Percentiles rank a stretch among this genome's conserved stretches.
These are phyloP conservation scores for Drosophila setosimentum DNA, from an alignment of 2,888 invertebrate species.

Conservation along the genomic window DNA sequence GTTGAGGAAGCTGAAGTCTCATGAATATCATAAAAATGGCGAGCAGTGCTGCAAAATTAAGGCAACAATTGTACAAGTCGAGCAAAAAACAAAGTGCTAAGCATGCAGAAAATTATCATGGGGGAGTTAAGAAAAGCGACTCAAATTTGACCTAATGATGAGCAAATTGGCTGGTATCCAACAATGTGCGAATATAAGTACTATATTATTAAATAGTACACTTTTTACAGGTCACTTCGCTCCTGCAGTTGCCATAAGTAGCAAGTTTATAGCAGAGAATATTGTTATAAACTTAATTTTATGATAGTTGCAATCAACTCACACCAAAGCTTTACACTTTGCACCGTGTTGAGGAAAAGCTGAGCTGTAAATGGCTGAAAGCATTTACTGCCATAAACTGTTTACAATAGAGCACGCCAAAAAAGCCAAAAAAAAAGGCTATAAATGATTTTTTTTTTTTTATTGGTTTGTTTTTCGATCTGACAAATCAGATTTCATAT, in stretches of 20 bases:
- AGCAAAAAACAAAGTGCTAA: constrained; percentile 61
- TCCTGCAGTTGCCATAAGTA: background rate
- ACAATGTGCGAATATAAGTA: background rate
- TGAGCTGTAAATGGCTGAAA: constrained; percentile 46
- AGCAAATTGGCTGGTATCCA: constrained; percentile 27
- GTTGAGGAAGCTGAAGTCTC: constrained; percentile 16
- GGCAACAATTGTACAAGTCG: constrained; percentile 48
- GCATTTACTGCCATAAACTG: constrained; percentile 53
- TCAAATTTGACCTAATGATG: constrained; percentile 63
- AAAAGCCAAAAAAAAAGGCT: background rate
- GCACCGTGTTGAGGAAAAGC: constrained; percentile 36
- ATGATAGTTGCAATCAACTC: constrained; percentile 61
- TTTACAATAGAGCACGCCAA: constrained; percentile 38
- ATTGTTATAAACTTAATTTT: constrained; percentile 61
- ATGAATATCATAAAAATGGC: constrained; percentile 65
- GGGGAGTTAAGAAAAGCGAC: constrained; percentile 5
- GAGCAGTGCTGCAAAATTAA: constrained; percentile 41
- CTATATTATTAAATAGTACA: constrained; percentile 29
- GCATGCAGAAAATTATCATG: constrained; percentile 49
- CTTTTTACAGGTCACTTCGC: constrained; percentile 1
- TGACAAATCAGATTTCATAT: background rate
- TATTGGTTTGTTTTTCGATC: background rate
- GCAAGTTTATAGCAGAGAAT: constrained; percentile 58
- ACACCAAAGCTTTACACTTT: constrained; percentile 55
- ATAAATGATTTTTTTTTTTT: background rate